Evolutionary conservation across 1,140 invertebrate genomes (phyloP), one percentile per base, ranked within the genome.

Genomic region (Chrysopa pallens): DNA sequence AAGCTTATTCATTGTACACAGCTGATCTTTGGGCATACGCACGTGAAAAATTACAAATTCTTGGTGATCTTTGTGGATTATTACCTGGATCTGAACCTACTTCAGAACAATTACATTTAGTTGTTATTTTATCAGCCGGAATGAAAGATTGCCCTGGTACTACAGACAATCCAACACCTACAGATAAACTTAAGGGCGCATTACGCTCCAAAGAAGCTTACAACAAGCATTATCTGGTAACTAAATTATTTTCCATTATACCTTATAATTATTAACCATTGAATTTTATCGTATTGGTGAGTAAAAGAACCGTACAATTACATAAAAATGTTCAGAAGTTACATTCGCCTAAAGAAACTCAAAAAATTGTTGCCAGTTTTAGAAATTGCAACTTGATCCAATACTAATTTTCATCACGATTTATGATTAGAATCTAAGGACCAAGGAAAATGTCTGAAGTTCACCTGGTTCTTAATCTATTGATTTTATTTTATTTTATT

Each of bases 21-120:
- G 90, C 91, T 12, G 80, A 79, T 14, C 68, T 97, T 6, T 84
- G 91, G 80, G 87, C 89, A 49, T 81, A 91, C 60, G 87, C 90
- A 45, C 81, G 89, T 56, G 80, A 89, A 60, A 96, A 96, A 73
- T 63, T 96, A 13, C 76, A 80, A 50, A 78, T 82, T 51, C 63
- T 96, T 38, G 92, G 91, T 15, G 78, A 83, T 56, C 60, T 95
- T 5, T 95, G 90, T 59, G 90, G 90, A 13, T 62, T 96, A n/a
- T 76, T 94, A 62, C 91, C 92, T 0, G 84, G 81, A 8, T 72
- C 67, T n/a, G 73, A 76, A 29, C 83, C 85, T 1, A 80, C 79
- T 6, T 87, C 82, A 9, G 80, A 86, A 55, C 88, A 95, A 56
- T 65, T 95, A 1, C 88, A 93, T 52, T 76, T 79, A 29, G 87